phyloP scores from a whole-genome alignment of 1,140 invertebrate species.

The Melanaphis sacchari region DNA sequence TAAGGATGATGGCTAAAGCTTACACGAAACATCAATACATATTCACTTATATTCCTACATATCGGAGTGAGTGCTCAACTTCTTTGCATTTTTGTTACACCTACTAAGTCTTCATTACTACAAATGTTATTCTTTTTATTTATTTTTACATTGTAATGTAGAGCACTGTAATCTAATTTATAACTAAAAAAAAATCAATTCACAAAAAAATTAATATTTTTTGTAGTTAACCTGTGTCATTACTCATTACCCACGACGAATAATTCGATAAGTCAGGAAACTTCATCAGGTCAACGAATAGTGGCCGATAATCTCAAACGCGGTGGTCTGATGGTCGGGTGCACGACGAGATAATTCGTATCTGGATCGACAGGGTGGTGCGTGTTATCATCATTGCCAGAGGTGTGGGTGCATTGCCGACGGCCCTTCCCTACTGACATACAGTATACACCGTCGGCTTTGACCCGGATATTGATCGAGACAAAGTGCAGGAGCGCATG shows the following conservation, averaged over 20 bases:
- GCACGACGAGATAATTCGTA: neutral
- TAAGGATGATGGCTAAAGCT: neutral
- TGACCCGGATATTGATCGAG: constrained; percentile 29
- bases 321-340: neutral
- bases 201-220: neutral
- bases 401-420: neutral
- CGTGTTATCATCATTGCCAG: neutral
- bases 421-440: neutral
- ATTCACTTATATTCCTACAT: neutral
- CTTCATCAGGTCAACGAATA: neutral
- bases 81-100: neutral
- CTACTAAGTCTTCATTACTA: neutral
- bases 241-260: neutral
- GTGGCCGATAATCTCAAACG: neutral
- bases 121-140: too few relatives aligned
- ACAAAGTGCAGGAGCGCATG: neutral
- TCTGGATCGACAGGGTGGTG: neutral
- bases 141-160: neutral
- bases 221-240: neutral
- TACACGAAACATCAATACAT: neutral
- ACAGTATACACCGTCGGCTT: neutral
- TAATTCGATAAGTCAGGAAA: neutral
- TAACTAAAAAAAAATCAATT: neutral
- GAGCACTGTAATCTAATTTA: neutral
- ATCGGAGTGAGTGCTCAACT: neutral